phyloP scores from a whole-genome alignment of 2,888 invertebrate species.

The Cerceris ruficornis region DNA sequence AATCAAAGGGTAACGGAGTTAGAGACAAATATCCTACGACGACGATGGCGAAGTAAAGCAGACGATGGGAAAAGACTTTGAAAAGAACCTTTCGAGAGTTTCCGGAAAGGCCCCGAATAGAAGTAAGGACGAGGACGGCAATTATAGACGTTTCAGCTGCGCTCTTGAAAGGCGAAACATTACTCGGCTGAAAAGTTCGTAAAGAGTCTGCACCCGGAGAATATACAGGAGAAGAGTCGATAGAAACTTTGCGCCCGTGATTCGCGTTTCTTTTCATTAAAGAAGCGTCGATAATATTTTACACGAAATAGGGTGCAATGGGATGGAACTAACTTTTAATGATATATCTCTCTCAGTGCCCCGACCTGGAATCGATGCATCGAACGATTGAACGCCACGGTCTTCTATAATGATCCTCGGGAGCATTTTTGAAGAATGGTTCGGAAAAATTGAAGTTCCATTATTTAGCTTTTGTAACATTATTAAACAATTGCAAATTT shows the following conservation, averaged over 20 bases:
- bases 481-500: too few species aligned
- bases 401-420: too few species aligned
- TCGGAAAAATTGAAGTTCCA: too few species aligned
- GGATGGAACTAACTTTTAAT: too few species aligned
- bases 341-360: too few species aligned
- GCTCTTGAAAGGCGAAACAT: background rate
- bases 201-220: background rate
- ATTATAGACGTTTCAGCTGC: slow-evolving; percentile 21
- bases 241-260: too few species aligned
- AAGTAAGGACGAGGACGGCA: slow-evolving; percentile 21
- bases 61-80: background rate
- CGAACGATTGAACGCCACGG: too few species aligned
- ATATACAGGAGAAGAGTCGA: too few species aligned
- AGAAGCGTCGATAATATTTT: background rate
- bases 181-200: background rate
- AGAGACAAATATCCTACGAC: slow-evolving; percentile 18
- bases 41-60: slow-evolving; percentile 9
- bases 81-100: slow-evolving; percentile 10
- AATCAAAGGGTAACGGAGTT: slow-evolving; percentile 21
- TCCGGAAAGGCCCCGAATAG: slow-evolving; percentile 7
- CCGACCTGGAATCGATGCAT: too few species aligned
- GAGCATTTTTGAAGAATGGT: too few species aligned
- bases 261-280: background rate
- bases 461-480: too few species aligned
- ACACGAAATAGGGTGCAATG: background rate